These are phyloP conservation scores for Eidolon dupreanum DNA, from an alignment of 2,797 vertebrate genomes.

Conservation along the genomic window DNA sequence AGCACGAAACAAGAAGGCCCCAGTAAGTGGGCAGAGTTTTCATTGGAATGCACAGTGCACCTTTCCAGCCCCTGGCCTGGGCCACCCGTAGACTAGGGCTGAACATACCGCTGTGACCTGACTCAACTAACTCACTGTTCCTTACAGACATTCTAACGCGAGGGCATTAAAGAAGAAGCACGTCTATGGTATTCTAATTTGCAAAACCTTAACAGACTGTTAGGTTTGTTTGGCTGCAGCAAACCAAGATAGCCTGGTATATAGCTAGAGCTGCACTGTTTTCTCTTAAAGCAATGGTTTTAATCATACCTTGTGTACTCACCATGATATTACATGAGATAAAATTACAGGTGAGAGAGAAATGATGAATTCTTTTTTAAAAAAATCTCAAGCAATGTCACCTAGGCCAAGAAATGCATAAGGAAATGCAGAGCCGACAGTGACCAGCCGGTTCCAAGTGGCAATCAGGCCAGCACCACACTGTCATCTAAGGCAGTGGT, in stretches of 20 bases:
- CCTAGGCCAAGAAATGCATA: background rate
- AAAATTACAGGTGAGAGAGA: background rate
- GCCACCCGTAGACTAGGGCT: fast-evolving
- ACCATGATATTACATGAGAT: background rate
- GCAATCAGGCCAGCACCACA: background rate
- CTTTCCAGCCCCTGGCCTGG: background rate
- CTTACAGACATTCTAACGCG: background rate
- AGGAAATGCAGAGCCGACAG: background rate
- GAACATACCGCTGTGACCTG: background rate
- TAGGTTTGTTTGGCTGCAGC: background rate
- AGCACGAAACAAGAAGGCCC: background rate
- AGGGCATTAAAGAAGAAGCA: background rate
- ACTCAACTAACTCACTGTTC: background rate
- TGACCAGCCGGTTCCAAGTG: background rate
- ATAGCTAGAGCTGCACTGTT: background rate
- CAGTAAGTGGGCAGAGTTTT: fast-evolving
- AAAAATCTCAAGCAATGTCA: background rate
- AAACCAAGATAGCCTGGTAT: background rate
- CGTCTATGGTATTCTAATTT: background rate
- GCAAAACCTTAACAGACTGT: background rate
- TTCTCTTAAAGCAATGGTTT: background rate
- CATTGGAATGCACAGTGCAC: background rate
- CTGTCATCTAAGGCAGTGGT: background rate
- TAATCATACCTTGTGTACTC: background rate
- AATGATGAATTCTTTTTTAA: background rate